phyloP scores from a whole-genome alignment of 1,140 invertebrate genomes.

The Choristoneura fumiferana region DNA sequence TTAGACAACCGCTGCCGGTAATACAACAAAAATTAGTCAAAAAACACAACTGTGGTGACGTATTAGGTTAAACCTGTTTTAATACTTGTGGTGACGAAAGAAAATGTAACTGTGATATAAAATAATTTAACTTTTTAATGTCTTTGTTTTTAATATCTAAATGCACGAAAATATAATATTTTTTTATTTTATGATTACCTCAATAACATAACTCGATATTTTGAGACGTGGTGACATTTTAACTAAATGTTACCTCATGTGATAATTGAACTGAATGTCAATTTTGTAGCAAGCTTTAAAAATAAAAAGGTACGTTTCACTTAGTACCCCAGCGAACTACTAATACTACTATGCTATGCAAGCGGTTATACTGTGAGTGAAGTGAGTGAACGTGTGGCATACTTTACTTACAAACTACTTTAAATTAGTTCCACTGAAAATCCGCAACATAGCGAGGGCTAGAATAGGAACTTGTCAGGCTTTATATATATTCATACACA shows the following conservation, averaged over 20 bases:
- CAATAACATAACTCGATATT: conserved; percentile 77
- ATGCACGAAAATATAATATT: background rate
- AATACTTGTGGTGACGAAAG: background rate
- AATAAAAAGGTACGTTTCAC: background rate
- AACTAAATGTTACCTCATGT: conserved; percentile 49
- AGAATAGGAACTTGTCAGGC: no score
- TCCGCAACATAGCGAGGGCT: no score
- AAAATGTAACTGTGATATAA: background rate
- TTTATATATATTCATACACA: no score
- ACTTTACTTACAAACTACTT: no score
- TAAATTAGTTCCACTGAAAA: no score
- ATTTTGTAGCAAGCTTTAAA: conserved; percentile 1
- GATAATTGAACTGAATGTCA: background rate
- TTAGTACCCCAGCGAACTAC: no score
- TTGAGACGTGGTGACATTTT: conserved; percentile 80
- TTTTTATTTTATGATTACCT: conserved; percentile 57
- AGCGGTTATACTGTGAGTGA: no score
- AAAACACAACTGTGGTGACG: conserved; percentile 32
- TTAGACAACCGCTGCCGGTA: conserved; percentile 56
- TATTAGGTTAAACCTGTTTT: conserved; percentile 25
- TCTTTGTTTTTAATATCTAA: background rate
- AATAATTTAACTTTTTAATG: background rate
- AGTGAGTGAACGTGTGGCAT: no score
- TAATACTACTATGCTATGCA: no score
- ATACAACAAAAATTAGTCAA: conserved; percentile 21